Percentiles rank a stretch among this genome's conserved stretches.
phyloP scores from a whole-genome alignment of 2,113 vertebrate species.

The Nannospalax galili region DNA sequence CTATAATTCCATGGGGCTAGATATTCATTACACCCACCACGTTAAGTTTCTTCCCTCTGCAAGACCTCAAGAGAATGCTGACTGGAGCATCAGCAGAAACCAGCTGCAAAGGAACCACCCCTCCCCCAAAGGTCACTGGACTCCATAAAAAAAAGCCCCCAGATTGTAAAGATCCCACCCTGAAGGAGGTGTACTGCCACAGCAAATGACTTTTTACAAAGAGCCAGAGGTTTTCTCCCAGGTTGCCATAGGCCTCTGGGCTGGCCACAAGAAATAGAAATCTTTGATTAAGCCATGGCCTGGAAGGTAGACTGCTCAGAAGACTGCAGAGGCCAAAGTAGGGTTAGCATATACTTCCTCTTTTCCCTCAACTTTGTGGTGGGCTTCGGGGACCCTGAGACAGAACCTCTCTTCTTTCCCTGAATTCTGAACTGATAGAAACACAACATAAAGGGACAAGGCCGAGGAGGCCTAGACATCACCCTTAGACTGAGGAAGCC shows the following conservation, averaged over 20 bases:
- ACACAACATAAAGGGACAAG: background rate
- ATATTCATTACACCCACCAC: conserved; percentile 63
- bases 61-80: conserved; percentile 33
- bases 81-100: conserved; percentile 52
- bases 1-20: conserved; percentile 50
- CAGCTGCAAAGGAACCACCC: background rate
- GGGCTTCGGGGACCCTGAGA: background rate
- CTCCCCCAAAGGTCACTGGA: background rate
- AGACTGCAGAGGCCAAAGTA: background rate
- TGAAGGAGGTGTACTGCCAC: background rate
- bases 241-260: background rate
- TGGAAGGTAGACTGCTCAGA: background rate
- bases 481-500: background rate
- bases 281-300: background rate
- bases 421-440: background rate
- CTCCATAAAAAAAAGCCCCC: background rate
- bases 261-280: background rate
- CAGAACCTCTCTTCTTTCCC: background rate
- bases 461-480: too few species aligned
- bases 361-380: background rate
- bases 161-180: background rate
- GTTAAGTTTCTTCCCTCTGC: conserved; percentile 56
- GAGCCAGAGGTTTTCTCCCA: background rate
- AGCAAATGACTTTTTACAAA: background rate
- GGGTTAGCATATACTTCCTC: background rate